Evolutionary conservation across 2,888 invertebrate species (phyloP), one percentile per base, ranked within the genome.

Genomic region (Drosophila anomalipes): DNA sequence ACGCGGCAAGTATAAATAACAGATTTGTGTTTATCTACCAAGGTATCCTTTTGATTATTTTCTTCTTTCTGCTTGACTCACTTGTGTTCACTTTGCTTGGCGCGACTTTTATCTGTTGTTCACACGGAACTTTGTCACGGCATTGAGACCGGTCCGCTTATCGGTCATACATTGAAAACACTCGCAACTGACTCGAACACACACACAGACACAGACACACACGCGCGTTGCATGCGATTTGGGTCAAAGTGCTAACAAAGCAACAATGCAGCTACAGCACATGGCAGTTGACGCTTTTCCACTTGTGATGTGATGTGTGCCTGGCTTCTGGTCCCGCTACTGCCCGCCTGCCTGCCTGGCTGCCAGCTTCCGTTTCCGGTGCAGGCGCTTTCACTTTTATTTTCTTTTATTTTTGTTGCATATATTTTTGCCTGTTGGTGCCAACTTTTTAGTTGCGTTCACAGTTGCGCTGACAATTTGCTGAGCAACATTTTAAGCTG

Each of bases 211-310:
- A 33, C n/a, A 39, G 26, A 32, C 52, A 47, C 52, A 44, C 58
- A 62, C 58, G 62, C 56, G 61, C 49, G 67, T 47, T 70, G 71
- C 59, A 39, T 81, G 66, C 81, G 83, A 86, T 86, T 85, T 86
- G 86, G 90, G 86, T 89, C 86, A 86, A 74, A 82, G 85, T 89
- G 85, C 67, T 80, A 81, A 74, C 89, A 77, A 78, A 82, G 74
- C 74, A 84, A 77, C 81, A 89, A 84, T 84, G 85, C 80, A 82
- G 67, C 37, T 72, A 65, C 76, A 62, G 79, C 84, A 83, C 84
- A 82, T 79, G 77, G 63, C 70, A 54, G 67, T 77, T 77, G 65
- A 60, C 62, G 51, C 60, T 65, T 54, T 63, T 70, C 47, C 53
- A 64, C 74, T 51, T 70, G 57, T 58, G 52, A 41, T 54, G 59